Evolutionary conservation across 2,113 vertebrate genomes (phyloP), one percentile per base, ranked within the genome.

Genomic region (Notechis scutatus): DNA sequence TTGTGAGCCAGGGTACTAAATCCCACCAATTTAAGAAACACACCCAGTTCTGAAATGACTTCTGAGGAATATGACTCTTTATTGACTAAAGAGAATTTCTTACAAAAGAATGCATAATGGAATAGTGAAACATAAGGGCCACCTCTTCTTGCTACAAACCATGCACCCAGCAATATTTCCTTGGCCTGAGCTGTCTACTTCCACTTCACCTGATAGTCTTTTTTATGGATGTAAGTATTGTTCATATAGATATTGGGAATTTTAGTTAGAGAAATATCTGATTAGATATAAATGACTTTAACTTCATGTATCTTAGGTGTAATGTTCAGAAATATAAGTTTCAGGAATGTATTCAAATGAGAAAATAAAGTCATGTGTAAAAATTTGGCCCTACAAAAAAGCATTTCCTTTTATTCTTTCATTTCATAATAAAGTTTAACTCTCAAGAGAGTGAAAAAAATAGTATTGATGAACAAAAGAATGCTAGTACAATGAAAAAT

Each of bases 391-490:
- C 64, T 95, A 93, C 92, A 93, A 47, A 96, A 94, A 89, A 95
- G 93, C 96, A 95, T 95, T 95, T 96, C 95, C 95, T 95, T 97
- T 97, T 96, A 96, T 95, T 94, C 95, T 96, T 97, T 96, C 95
- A 96, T 96, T 97, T 97, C 95, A 94, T 96, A 96, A 95, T 95
- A 93, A 96, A 97, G 97, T 96, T 97, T 96, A 97, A 97, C 96
- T 96, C 95, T 94, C 97, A 96, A 92, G 97, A 97, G 95, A 18
- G 24, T 97, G 96, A 96, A 97, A 96, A 47, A 94, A 95, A 96
- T 95, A 95, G n/a, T 96, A 96, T 94, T 97, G 97, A 97, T 97
- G 95, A 97, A 96, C 96, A 97, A 97, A 96, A 54, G 90, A 96
- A 96, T 97, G 96, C 97, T 97, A 97, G 95, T 42, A 90, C 94